Base-by-base conservation (phyloP, 2,797 vertebrate species). In the Myripristis murdjan region DNA sequence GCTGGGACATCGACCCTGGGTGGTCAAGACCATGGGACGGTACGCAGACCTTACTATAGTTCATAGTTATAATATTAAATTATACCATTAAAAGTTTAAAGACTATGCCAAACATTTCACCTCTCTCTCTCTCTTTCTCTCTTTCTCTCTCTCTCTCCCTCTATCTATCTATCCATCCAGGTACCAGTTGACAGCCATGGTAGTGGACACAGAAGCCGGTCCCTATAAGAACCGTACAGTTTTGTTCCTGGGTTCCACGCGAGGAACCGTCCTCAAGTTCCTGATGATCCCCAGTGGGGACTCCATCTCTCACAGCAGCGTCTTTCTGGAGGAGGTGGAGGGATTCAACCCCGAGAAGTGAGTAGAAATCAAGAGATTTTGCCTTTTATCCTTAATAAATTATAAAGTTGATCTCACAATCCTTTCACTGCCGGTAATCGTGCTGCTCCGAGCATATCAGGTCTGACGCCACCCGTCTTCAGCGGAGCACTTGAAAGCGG, bases 241-340 rank as follows among this genome's bases (percentile, higher is more conserved):
- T 26, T 90, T 98, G 73, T 99, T 98, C 88, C 92, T 99, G 77
- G 97, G 96, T 35, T 98, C 98, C 1, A 97, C 97, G 73, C 92
- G 94, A 0, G 98, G 98, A 77, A 97, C 96, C 0, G 75, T 99
- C 76, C 96, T 99, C 81, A 99, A 99, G 83, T 99, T 99, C 83
- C 95, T 98, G 11, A 95, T 99, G 87, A 84, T 91, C 61, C 94
- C 97, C 79, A 95, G 87, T 0, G 82, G 93, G 73, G 96, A 94
- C 52, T 55, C 79, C 51, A 84, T 79, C 2, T 43, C 74, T 2
- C 90, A 92, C 41, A 43, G 70, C 6, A 88, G 91, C 0, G 60
- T 97, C 73, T 96, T 99, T 77, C 93, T 99, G 87, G 98, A 99
- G 83, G 97, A 99, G 83, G 96, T 99, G 60, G 97, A 99, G 87